Evolutionary conservation across 2,888 invertebrate species (phyloP).

Genomic region (Corbicula japonica): DNA sequence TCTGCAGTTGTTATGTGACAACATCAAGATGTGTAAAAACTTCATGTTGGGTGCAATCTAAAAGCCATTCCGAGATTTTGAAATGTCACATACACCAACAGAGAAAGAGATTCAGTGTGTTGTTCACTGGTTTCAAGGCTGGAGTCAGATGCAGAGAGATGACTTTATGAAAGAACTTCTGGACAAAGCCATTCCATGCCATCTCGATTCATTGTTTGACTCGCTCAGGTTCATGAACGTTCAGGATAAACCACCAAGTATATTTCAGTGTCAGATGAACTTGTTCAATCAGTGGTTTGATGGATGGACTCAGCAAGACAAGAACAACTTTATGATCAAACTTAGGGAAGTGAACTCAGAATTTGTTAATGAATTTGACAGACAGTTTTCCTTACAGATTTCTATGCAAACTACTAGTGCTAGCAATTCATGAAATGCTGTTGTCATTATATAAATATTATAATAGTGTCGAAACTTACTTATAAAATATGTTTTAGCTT

Average conservation of each 20-base stretch:
- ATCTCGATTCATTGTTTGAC: constrained; percentile 81
- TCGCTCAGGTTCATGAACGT: constrained; percentile 80
- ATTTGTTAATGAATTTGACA: constrained; percentile 84
- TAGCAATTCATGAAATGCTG: no score
- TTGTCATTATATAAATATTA: no score
- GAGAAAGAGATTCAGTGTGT: constrained; percentile 83
- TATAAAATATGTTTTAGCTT: no score
- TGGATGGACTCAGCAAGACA: constrained; percentile 84
- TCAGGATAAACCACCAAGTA: constrained; percentile 84
- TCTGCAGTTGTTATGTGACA: no score
- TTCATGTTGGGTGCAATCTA: no score
- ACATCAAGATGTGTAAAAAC: no score
- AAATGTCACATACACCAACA: constrained; percentile 67
- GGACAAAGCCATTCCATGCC: constrained; percentile 81
- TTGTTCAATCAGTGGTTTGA: constrained; percentile 86
- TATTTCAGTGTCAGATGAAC: constrained; percentile 87
- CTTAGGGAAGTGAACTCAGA: constrained; percentile 81
- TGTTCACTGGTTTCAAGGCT: constrained; percentile 82
- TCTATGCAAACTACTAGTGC: constrained; percentile 50
- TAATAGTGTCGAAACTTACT: no score
- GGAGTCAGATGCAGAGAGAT: constrained; percentile 80
- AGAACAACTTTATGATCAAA: constrained; percentile 81
- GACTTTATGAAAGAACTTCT: constrained; percentile 82
- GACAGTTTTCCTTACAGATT: constrained; percentile 60
- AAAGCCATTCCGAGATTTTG: no score